phyloP scores from a whole-genome alignment of 2,113 vertebrate genomes.

The Azemiops feae region DNA sequence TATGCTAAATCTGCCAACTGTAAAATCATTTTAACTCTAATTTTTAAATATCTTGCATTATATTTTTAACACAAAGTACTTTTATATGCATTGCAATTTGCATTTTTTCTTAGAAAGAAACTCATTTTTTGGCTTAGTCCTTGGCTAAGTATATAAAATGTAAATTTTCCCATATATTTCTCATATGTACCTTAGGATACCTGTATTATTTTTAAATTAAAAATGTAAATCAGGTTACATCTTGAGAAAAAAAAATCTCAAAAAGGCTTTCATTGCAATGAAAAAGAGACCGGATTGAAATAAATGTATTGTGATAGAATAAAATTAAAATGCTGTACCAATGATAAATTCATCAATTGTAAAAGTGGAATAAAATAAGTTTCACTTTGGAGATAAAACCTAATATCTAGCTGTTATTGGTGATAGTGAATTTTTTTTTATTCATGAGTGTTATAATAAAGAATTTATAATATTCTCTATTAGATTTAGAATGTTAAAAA shows the following conservation, averaged over 20 bases:
- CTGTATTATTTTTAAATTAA: background rate
- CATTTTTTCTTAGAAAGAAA: background rate
- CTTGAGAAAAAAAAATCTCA: background rate
- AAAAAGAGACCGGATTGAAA: background rate
- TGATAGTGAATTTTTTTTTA: background rate
- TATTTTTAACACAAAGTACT: background rate
- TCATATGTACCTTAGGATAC: background rate
- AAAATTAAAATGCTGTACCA: background rate
- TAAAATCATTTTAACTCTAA: constrained; percentile 34
- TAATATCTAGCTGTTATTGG: constrained; percentile 11
- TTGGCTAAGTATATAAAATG: background rate
- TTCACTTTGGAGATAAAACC: constrained; percentile 5
- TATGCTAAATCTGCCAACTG: constrained; percentile 42
- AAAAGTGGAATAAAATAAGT: constrained; percentile 18
- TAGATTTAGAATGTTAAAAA: constrained; percentile 6
- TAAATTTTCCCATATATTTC: background rate
- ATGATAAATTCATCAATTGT: constrained; percentile 12
- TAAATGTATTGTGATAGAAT: background rate
- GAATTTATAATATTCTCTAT: constrained; percentile 12
- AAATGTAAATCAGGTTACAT: background rate
- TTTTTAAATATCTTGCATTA: constrained; percentile 18
- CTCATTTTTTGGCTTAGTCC: background rate
- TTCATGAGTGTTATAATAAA: background rate
- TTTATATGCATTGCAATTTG: background rate
- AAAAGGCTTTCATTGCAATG: background rate